Conservation (phyloP, 1,140 invertebrate species). For the Drosophila sucinea region DNA sequence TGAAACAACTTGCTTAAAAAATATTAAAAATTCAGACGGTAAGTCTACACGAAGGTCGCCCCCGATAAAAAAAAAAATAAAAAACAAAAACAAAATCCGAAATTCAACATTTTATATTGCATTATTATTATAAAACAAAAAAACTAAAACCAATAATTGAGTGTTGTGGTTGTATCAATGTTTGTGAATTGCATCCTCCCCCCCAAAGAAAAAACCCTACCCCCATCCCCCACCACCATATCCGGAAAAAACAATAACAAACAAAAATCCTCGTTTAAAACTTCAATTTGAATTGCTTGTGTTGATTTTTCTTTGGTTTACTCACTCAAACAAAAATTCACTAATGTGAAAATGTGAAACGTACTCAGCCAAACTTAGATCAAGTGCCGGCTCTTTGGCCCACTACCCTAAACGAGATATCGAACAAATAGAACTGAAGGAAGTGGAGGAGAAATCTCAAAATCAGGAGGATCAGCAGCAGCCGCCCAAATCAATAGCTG, state of each 20-base stretch:
- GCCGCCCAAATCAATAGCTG: constrained; percentile 18
- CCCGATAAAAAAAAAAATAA: constrained; percentile 50
- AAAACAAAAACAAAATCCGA: constrained; percentile 22
- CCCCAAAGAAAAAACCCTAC: constrained; percentile 37
- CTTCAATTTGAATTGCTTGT: constrained; percentile 65
- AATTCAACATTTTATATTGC: constrained; percentile 41
- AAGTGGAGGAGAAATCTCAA: constrained; percentile 14
- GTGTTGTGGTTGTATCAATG: constrained; percentile 81
- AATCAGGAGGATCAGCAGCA: constrained; percentile 19
- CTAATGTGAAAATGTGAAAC: background rate
- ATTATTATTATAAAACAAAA: constrained; percentile 25
- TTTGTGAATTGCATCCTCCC: constrained; percentile 72
- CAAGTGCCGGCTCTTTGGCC: constrained; percentile 53
- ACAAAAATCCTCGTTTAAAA: constrained; percentile 31
- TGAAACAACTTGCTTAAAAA: constrained; percentile 90
- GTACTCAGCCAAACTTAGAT: constrained; percentile 44
- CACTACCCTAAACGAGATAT: constrained; percentile 26
- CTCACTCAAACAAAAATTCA: background rate
- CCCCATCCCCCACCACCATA: background rate
- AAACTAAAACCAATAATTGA: constrained; percentile 40
- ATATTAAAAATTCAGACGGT: constrained; percentile 93
- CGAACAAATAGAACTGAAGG: background rate
- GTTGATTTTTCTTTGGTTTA: constrained; percentile 48
- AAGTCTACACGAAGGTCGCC: constrained; percentile 84
- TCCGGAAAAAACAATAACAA: background rate